A percentile compares a stretch with the other conserved stretches of the same genome.
Evolutionary conservation across 2,113 vertebrate genomes (phyloP).

Genomic region (Chaetodon trifascialis): DNA sequence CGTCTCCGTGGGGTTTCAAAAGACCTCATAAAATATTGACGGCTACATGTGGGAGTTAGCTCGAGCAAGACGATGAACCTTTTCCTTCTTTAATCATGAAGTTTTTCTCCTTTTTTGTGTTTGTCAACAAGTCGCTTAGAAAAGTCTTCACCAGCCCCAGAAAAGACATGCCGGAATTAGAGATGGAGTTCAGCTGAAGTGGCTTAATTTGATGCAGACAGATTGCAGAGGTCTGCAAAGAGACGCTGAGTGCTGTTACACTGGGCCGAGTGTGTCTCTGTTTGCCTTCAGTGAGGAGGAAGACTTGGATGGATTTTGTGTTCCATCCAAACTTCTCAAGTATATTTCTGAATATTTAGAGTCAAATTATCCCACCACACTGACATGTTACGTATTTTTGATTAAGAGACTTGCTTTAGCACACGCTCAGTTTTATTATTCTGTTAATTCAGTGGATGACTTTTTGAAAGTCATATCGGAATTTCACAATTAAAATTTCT

Average conservation of each 20-base stretch:
- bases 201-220: conserved; percentile 35
- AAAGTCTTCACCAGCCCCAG: background rate
- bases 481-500: background rate
- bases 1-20: conserved; percentile 13
- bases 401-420: conserved; percentile 1
- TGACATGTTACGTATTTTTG: conserved; percentile 6
- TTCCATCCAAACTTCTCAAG: conserved; percentile 15
- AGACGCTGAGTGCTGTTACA: conserved; percentile 6
- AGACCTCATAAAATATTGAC: conserved; percentile 51
- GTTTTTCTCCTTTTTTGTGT: background rate
- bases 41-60: conserved; percentile 10
- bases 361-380: background rate
- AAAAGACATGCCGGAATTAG: background rate
- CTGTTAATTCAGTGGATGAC: background rate
- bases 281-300: conserved; percentile 5
- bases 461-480: conserved; percentile 3
- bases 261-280: background rate
- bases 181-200: conserved; percentile 13
- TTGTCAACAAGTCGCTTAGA: conserved; percentile 38
- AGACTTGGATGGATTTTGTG: conserved; percentile 21
- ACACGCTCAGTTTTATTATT: background rate
- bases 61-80: conserved; percentile 1
- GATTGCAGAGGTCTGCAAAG: conserved; percentile 39
- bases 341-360: conserved; percentile 19
- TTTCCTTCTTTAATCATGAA: conserved; percentile 31